Evolutionary conservation across 2,888 invertebrate species (phyloP), one percentile per base, ranked within the genome.

Genomic region (Noctua comes): DNA sequence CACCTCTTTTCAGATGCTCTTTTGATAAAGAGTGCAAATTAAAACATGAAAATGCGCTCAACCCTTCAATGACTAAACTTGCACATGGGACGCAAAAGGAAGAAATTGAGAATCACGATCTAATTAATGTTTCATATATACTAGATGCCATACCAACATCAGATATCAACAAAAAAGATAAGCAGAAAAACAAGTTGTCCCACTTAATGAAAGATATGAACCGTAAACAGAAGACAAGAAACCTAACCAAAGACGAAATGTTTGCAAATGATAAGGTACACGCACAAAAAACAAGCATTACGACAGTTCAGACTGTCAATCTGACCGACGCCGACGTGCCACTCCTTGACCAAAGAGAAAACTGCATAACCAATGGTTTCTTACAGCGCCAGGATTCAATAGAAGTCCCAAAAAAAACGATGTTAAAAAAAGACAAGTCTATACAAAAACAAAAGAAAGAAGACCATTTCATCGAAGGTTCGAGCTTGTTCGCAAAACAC

Each of bases 111-210:
- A 73, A 72, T n/a, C 80, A 79, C 36, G 81, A 82, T n/a, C 84
- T 83, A 0, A 82, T 88, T 73, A 88, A 89, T 54, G 87, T 78
- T 59, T 75, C 80, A 36, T 90, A 91, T 86, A 90, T 89, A 82
- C 89, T 90, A 1, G 90, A 88, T 0, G 90, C 90, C 2, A 75
- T 89, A n/a, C 86, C 89, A 31, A 54, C 70, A 36, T 71, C 65
- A 21, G 73, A 62, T 77, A 1, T 73, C 48, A 8, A 57, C 7
- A 76, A 62, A 62, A 73, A 27, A 46, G 59, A 68, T 5, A 77
- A 75, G 31, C 73, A 59, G 2, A 59, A 2, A 36, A 43, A 27
- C 1, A 21, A 62, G 2, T 59, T 81, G 27, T 48, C 46, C 36
- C 68, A 27, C 10, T 71, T 76, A 2, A 73, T 51, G 10, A 77